A percentile compares a stretch with the other conserved stretches of the same genome.
Evolutionary conservation across 2,888 invertebrate species (phyloP).

Genomic region (Lochmaea capreae): DNA sequence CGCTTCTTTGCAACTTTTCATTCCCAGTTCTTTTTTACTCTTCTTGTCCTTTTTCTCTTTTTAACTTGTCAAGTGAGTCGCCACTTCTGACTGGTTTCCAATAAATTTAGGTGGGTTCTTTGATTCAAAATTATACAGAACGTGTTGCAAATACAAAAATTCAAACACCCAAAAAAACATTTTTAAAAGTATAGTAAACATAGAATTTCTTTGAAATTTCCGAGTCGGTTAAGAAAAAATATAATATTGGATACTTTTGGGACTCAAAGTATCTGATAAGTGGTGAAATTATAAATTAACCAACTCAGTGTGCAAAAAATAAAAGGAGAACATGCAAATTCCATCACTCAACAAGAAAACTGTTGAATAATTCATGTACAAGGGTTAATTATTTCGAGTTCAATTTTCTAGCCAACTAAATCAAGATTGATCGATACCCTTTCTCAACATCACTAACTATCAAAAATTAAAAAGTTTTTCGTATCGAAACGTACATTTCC

Average conservation of each 20-base stretch:
- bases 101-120: constrained; percentile 19
- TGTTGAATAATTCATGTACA: not conserved
- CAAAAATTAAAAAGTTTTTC: not conserved
- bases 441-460: not conserved
- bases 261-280: too few species aligned
- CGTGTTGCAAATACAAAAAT: not conserved
- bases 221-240: too few species aligned
- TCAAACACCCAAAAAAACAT: not conserved
- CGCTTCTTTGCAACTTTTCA: constrained; percentile 32
- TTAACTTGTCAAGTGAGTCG: constrained; percentile 1
- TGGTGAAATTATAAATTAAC: too few species aligned
- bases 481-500: not conserved
- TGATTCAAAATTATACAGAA: constrained; percentile 14
- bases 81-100: constrained; percentile 38
- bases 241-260: too few species aligned
- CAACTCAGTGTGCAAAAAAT: too few species aligned
- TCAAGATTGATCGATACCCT: not conserved
- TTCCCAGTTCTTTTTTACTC: constrained; percentile 19
- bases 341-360: not conserved
- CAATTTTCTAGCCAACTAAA: not conserved
- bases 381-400: not conserved
- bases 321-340: not conserved
- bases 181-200: not conserved
- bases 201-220: too few species aligned
- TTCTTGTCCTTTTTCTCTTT: constrained; percentile 15